Conservation (phyloP, 2,113 vertebrate genomes). For the Lophochroa leadbeateri region DNA sequence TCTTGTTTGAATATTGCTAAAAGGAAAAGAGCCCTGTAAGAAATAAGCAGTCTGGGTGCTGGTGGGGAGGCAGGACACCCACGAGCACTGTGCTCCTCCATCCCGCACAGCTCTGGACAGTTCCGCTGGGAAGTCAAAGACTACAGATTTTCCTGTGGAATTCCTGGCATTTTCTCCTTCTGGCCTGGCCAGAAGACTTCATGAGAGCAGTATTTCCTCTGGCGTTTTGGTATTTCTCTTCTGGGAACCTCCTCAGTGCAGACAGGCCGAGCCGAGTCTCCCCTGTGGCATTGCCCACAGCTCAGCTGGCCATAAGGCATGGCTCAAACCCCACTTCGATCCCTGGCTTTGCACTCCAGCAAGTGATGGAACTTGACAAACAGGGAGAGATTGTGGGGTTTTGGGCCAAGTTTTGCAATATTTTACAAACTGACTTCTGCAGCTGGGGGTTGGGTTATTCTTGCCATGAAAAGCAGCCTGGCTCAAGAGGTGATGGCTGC, state of each 20-base stretch:
- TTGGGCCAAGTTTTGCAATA: not conserved
- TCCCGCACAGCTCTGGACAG: not conserved
- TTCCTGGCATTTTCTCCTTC: constrained; percentile 31
- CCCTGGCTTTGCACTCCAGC: not conserved
- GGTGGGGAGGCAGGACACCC: not conserved
- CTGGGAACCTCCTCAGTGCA: not conserved
- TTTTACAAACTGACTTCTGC: not conserved
- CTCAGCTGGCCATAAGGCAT: not conserved
- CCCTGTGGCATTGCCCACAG: rapidly evolving
- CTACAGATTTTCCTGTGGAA: not conserved
- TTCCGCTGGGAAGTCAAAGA: not conserved
- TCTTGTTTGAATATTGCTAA: not conserved
- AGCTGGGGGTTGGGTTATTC: not conserved
- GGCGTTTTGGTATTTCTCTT: not conserved
- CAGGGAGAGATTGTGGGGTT: rapidly evolving
- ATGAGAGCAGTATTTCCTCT: not conserved
- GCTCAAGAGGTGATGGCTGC: not conserved
- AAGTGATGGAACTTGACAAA: not conserved
- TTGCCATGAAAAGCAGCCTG: not conserved
- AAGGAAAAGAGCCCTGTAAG: not conserved
- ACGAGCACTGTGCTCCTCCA: not conserved
- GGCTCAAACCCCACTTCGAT: not conserved
- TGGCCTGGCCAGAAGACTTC: not conserved
- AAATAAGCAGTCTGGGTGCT: not conserved
- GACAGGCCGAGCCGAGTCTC: not conserved